Base-by-base conservation (phyloP, 2,113 vertebrate genomes). In the Megaptera novaeangliae region DNA sequence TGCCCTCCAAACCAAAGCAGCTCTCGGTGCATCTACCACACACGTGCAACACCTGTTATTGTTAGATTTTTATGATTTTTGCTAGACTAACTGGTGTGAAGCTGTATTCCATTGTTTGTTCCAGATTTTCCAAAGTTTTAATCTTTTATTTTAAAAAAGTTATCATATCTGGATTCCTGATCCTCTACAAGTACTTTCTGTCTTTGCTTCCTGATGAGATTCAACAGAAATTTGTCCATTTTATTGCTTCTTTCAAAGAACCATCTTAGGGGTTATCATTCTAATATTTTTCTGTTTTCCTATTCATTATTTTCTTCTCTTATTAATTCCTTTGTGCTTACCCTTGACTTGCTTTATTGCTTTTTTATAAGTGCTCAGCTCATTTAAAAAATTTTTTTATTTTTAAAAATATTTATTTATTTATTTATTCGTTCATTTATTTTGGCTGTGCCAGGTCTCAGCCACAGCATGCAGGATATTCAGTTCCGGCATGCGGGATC, bases 11-110 rank as follows among this genome's bases (percentile, higher is more conserved):
- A 39, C 4, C 14, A 82, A 80, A 69, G 41, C 78, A 44, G 18
- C 39, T 75, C 61, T 92, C 2, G 5, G 12, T 1, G 1, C 13
- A 68, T 41, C 17, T 3, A 85, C 21, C 13, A 44, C 44, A 39
- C 39, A 34, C 0, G 1, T 5, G 14, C 15, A 49, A 29, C 4
- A n/a, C 23, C 90, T 71, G 49, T 31, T 87, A 36, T 27, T 49
- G 55, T 34, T 63, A 74, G 36, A 72, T 39, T 75, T 89, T 84
- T 90, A 39, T 94, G 77, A 88, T 25, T 93, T 95, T 95, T 95
- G 25, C 72, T 61, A 57, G 49, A 34, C 13, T 85, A 85, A 80
- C 31, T 63, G 27, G 25, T 82, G 3, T 72, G 57, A 68, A 59
- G 52, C 20, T n/a, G 3, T 44, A 55, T 91, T 88, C 88, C 25